A percentile compares a stretch with the other conserved stretches of the same genome.
These are phyloP conservation scores for Spialia ferax DNA, from an alignment of 2,888 invertebrate genomes.

Conservation along the genomic window DNA sequence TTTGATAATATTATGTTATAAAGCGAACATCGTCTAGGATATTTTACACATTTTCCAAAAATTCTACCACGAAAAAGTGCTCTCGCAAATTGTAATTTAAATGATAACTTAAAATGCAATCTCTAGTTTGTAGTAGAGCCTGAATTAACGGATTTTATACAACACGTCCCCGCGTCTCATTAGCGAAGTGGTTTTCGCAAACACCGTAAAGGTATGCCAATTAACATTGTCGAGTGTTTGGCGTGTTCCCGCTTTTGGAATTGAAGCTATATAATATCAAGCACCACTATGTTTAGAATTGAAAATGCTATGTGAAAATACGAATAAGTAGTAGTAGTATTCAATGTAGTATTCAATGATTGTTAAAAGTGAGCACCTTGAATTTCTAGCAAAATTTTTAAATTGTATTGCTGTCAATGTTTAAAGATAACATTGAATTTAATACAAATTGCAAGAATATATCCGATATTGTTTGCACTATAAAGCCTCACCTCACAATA, in stretches of 20 bases:
- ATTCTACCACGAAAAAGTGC: not conserved
- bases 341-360: too few relatives aligned
- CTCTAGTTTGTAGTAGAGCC: conserved; percentile 18
- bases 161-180: conserved; percentile 53
- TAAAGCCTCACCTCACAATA: too few relatives aligned
- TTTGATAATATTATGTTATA: too few relatives aligned
- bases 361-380: too few relatives aligned
- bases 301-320: not conserved
- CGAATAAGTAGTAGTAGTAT: too few relatives aligned
- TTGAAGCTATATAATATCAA: not conserved
- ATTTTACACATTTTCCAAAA: too few relatives aligned
- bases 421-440: too few relatives aligned
- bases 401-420: too few relatives aligned
- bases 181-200: conserved; percentile 65
- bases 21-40: too few relatives aligned
- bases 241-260: conserved; percentile 33
- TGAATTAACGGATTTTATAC: conserved; percentile 31
- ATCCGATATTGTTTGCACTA: too few relatives aligned
- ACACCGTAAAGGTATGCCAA: conserved; percentile 64
- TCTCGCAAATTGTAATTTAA: not conserved
- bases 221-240: conserved; percentile 58
- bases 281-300: not conserved
- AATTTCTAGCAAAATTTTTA: too few relatives aligned
- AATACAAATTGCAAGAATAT: too few relatives aligned
- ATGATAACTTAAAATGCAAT: not conserved